phyloP scores from a whole-genome alignment of 1,140 invertebrate genomes.

The Anastatus disparis region DNA sequence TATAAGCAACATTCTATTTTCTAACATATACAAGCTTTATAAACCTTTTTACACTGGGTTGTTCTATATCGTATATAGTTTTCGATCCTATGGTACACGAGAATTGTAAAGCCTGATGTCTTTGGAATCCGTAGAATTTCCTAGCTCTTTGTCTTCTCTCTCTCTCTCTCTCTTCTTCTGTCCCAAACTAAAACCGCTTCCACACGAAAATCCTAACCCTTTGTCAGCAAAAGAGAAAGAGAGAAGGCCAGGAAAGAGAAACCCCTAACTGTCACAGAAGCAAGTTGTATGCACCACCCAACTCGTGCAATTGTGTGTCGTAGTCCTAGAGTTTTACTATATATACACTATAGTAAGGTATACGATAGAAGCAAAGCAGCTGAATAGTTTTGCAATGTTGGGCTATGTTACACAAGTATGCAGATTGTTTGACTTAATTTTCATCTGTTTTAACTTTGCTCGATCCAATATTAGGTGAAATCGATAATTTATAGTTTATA shows the following conservation, averaged over 20 bases:
- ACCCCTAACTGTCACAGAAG: no score
- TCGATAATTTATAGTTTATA: no score
- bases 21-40: background rate
- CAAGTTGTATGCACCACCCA: no score
- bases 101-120: constrained; percentile 24
- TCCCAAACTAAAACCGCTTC: no score
- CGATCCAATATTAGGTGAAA: no score
- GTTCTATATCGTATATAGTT: background rate
- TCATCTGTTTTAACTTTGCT: no score
- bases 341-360: constrained; percentile 8
- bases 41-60: background rate
- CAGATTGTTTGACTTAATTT: constrained; percentile 22
- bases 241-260: no score
- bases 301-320: constrained; percentile 29
- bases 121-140: constrained; percentile 32
- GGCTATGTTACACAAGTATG: constrained; percentile 30
- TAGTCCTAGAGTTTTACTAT: constrained; percentile 8
- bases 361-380: no score
- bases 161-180: background rate
- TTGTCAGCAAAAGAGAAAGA: no score
- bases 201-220: no score
- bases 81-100: background rate
- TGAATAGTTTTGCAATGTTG: no score
- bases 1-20: background rate
- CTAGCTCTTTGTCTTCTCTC: background rate